These are phyloP conservation scores for Idaea aversata DNA, from an alignment of 2,888 invertebrate genomes.

Conservation along the genomic window DNA sequence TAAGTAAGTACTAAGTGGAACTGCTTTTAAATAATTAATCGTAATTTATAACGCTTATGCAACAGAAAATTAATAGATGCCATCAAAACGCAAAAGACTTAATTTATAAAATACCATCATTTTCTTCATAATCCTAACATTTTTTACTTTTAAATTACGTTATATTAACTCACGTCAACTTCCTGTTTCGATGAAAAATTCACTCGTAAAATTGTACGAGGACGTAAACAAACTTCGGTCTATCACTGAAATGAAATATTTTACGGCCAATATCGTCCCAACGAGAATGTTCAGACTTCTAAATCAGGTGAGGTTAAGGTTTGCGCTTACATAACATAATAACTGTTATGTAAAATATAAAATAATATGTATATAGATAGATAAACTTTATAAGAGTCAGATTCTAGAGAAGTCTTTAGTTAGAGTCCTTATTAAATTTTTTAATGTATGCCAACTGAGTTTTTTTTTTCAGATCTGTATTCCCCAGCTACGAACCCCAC, in stretches of 20 bases:
- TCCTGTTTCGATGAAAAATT: constrained; percentile 3
- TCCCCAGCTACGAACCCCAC: constrained; percentile 61
- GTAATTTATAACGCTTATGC: too few species aligned
- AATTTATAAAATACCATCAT: not conserved
- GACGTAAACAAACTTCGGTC: not conserved
- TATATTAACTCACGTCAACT: not conserved
- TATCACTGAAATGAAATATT: not conserved
- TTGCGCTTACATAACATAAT: not conserved
- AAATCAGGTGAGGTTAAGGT: not conserved
- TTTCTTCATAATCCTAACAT: not conserved
- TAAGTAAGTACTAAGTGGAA: too few species aligned
- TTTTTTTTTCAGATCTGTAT: constrained; percentile 54
- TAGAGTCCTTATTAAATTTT: not conserved
- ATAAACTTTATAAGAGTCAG: constrained; percentile 4
- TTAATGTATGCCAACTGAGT: too few species aligned
- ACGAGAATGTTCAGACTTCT: not conserved
- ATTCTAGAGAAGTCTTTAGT: constrained; percentile 1
- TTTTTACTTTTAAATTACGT: not conserved
- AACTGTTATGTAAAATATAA: not conserved
- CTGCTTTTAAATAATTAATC: too few species aligned
- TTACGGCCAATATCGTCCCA: not conserved
- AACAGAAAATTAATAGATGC: too few species aligned
- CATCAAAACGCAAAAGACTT: too few species aligned
- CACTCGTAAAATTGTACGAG: not conserved
- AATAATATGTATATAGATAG: not conserved